Evolutionary conservation across 2,888 invertebrate genomes (phyloP).

Genomic region (Gastracanthus pulcherrimus): DNA sequence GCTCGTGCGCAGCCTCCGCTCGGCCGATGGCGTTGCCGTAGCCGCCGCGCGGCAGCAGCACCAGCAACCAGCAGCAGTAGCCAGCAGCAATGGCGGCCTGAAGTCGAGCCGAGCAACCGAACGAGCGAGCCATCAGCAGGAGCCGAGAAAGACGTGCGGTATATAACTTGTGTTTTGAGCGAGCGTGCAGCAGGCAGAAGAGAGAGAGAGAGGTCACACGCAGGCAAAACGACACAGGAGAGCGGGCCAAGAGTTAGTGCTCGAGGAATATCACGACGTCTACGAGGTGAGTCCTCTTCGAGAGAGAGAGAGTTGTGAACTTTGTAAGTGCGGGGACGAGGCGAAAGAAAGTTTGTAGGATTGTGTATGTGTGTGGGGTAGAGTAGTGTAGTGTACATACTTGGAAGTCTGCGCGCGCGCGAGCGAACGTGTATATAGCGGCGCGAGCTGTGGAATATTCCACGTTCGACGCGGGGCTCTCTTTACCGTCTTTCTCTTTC

Average conservation of each 20-base stretch:
- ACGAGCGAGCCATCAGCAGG: background rate
- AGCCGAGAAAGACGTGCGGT: background rate
- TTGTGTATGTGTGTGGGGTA: too few species aligned
- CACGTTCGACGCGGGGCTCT: conserved; percentile 32
- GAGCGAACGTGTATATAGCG: background rate
- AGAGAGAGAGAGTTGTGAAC: too few species aligned
- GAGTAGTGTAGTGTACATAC: too few species aligned
- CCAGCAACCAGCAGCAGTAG: too few species aligned
- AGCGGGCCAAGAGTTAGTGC: too few species aligned
- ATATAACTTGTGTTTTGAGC: background rate
- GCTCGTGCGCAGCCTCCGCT: conserved; percentile 2
- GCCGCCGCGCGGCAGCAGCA: conserved; percentile 10
- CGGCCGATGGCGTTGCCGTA: too few species aligned
- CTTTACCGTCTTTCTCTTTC: background rate
- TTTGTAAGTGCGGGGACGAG: background rate
- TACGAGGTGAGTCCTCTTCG: background rate
- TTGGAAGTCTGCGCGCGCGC: background rate
- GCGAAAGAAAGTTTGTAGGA: background rate
- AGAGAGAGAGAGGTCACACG: background rate
- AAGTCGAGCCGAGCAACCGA: background rate
- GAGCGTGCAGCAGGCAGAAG: background rate
- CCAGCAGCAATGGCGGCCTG: conserved; percentile 52
- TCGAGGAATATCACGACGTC: background rate
- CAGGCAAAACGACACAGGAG: too few species aligned
- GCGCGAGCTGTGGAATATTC: conserved; percentile 41